phyloP scores from a whole-genome alignment of 1,140 invertebrate genomes.

The Drosophila pandora region DNA sequence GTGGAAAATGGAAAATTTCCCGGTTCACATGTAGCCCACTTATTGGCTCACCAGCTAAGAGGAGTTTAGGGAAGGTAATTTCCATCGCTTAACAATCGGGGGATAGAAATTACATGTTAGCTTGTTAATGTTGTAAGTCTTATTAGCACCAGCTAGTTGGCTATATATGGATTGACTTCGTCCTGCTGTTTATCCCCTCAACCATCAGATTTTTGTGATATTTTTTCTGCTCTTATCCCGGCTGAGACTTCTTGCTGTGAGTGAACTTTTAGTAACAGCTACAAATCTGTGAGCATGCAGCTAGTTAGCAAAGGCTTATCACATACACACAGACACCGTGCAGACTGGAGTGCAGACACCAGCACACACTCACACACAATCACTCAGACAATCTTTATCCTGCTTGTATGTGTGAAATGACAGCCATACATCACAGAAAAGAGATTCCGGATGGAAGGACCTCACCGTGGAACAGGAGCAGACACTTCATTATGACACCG shows the following conservation, averaged over 20 bases:
- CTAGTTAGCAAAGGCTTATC: constrained; percentile 55
- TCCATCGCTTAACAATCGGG: constrained; percentile 34
- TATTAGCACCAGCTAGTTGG: constrained; percentile 41
- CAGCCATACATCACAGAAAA: constrained; percentile 54
- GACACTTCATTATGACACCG: constrained; percentile 69
- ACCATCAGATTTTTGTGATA: neutral
- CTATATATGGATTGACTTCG: constrained; percentile 31
- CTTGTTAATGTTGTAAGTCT: constrained; percentile 22
- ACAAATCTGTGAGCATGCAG: constrained; percentile 59
- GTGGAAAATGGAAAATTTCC: neutral
- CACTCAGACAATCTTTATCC: constrained; percentile 40
- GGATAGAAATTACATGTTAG: constrained; percentile 22
- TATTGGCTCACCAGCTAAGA: constrained; percentile 22
- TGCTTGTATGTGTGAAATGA: constrained; percentile 50
- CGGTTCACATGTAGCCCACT: constrained; percentile 12
- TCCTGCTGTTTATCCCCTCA: constrained; percentile 6
- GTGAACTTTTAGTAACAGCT: constrained; percentile 53
- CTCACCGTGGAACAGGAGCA: constrained; percentile 18
- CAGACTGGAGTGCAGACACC: constrained; percentile 13
- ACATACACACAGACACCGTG: constrained; percentile 3
- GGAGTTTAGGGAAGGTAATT: constrained; percentile 8
- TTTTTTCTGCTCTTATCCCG: constrained; percentile 7
- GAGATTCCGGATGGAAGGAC: constrained; percentile 14
- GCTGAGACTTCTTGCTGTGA: constrained; percentile 34
- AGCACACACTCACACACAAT: constrained; percentile 31